phyloP scores from a whole-genome alignment of 1,140 invertebrate species.

The Medauroidea extradentata region DNA sequence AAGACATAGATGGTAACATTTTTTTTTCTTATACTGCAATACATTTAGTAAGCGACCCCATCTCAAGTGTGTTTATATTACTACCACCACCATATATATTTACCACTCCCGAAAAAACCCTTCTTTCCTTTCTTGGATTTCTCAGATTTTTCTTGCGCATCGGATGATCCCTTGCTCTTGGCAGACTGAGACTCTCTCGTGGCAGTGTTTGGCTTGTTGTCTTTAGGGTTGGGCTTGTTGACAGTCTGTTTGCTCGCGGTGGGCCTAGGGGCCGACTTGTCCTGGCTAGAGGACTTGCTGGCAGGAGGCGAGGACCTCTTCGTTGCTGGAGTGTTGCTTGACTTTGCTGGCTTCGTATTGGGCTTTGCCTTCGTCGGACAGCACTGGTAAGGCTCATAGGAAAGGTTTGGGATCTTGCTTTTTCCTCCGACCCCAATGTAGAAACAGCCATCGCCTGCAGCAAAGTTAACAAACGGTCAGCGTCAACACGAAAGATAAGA shows the following conservation, averaged over 20 bases:
- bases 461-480: slow-evolving; percentile 46
- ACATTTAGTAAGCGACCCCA: too few species aligned
- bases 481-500: too few species aligned
- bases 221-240: background rate
- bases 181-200: background rate
- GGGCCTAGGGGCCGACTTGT: slow-evolving; percentile 20
- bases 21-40: too few species aligned
- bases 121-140: slow-evolving; percentile 59
- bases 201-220: background rate
- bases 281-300: slow-evolving; percentile 6
- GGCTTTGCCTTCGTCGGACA: slow-evolving; percentile 72
- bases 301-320: slow-evolving; percentile 33
- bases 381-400: slow-evolving; percentile 84
- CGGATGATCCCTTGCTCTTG: background rate
- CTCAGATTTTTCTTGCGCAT: slow-evolving; percentile 15
- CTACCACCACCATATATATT: slow-evolving; percentile 64
- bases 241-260: slow-evolving; percentile 40
- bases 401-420: slow-evolving; percentile 66
- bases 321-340: slow-evolving; percentile 32
- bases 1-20: too few species aligned
- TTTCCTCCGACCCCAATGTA: slow-evolving; percentile 88
- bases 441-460: slow-evolving; percentile 91
- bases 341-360: slow-evolving; percentile 64
- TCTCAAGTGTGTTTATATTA: background rate
- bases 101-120: slow-evolving; percentile 76